Conservation (phyloP, 2,888 invertebrate species). For the Arge pagana region DNA sequence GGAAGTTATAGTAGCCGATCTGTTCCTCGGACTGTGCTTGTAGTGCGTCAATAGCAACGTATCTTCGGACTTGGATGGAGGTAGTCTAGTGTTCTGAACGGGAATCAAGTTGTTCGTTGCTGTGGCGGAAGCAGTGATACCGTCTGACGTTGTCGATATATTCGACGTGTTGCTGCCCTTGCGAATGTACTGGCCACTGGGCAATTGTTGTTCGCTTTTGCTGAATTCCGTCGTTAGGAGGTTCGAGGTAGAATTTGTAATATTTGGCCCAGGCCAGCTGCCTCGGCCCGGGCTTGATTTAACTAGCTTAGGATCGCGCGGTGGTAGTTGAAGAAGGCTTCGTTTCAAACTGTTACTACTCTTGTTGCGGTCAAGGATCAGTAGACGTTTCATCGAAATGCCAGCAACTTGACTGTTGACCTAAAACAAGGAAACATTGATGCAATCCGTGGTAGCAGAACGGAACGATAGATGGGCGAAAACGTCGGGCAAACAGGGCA, state of each 20-base stretch:
- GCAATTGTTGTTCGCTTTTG: conserved; percentile 79
- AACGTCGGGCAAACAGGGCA: too few relatives aligned
- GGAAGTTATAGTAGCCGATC: conserved; percentile 66
- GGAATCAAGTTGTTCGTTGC: conserved; percentile 13
- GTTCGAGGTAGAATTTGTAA: conserved; percentile 62
- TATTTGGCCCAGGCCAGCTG: conserved; percentile 84
- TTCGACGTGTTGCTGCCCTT: conserved; percentile 50
- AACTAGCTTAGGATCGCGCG: conserved; percentile 74
- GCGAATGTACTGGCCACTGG: conserved; percentile 39
- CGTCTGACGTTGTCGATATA: conserved; percentile 44
- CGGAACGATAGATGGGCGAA: too few relatives aligned
- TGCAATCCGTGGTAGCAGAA: too few relatives aligned
- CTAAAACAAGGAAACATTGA: conserved; percentile 9
- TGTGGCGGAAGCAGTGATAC: conserved; percentile 33
- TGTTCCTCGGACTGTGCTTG: conserved; percentile 59
- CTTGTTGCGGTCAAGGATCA: conserved; percentile 53
- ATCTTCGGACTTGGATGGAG: conserved; percentile 82
- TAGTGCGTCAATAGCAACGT: conserved; percentile 65
- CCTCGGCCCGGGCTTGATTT: conserved; percentile 80
- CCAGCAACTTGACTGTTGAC: conserved; percentile 40
- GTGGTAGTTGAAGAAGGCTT: conserved; percentile 69
- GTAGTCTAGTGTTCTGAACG: conserved; percentile 60
- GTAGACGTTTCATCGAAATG: conserved; percentile 53
- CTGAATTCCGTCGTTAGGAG: conserved; percentile 73
- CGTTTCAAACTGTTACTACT: conserved; percentile 60